A percentile compares a stretch with the other conserved stretches of the same genome.
Evolutionary conservation across 2,888 invertebrate species (phyloP).

Genomic region (Endomychus coccineus): DNA sequence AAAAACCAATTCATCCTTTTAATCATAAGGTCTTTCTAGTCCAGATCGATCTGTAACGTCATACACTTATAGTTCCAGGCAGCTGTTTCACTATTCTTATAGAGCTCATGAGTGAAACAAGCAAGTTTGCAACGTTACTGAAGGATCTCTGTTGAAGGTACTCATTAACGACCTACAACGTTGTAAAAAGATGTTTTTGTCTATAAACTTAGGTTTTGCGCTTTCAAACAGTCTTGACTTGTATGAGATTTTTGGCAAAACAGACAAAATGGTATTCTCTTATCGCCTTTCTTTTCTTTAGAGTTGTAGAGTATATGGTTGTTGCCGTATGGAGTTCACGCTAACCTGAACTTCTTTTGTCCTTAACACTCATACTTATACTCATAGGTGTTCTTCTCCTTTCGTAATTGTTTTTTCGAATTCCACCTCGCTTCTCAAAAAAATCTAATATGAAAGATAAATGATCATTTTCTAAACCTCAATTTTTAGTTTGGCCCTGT

Average conservation of each 20-base stretch:
- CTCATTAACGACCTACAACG: no score
- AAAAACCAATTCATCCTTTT: no score
- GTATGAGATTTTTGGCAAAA: neutral
- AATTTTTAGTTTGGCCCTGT: constrained; percentile 1
- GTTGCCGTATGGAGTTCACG: neutral
- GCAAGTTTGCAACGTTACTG: no score
- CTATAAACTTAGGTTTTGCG: constrained; percentile 6
- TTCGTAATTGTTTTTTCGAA: constrained; percentile 1
- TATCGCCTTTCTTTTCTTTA: neutral
- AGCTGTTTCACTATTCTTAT: no score
- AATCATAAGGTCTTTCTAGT: no score
- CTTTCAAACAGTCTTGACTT: constrained; percentile 7
- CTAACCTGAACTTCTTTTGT: neutral
- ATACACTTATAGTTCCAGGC: no score
- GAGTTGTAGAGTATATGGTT: neutral
- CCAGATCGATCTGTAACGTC: no score
- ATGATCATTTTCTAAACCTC: neutral
- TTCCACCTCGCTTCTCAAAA: constrained; percentile 2
- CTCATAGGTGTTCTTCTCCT: no score
- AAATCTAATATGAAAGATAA: constrained; percentile 3
- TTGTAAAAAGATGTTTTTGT: no score
- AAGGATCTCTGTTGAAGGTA: no score
- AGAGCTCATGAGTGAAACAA: no score
- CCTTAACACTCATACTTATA: neutral
- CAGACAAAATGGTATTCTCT: constrained; percentile 2